These are phyloP conservation scores for Nixonia krombeini DNA, from an alignment of 1,140 invertebrate species.

Conservation along the genomic window DNA sequence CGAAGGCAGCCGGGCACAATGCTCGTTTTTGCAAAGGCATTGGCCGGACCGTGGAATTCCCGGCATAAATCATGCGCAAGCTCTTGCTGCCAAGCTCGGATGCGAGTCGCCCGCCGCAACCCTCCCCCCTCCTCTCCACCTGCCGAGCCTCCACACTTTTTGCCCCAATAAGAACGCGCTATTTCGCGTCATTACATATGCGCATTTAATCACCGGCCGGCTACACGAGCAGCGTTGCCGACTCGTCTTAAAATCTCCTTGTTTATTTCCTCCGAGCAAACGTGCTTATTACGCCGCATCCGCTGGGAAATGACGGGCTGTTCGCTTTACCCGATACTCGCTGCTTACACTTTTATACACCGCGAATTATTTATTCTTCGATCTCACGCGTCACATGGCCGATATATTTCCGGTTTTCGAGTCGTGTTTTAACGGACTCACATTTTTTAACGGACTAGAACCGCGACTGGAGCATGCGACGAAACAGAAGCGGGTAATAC, in stretches of 20 bases:
- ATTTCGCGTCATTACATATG: conserved; percentile 21
- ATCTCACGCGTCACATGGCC: conserved; percentile 7
- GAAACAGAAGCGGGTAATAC: too few species aligned
- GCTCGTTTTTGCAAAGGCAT: conserved; percentile 28
- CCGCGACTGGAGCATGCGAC: too few species aligned
- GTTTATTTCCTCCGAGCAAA: conserved; percentile 21
- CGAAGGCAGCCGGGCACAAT: conserved; percentile 23
- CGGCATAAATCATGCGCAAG: conserved; percentile 43
- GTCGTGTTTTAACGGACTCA: too few species aligned
- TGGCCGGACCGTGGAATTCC: too few species aligned
- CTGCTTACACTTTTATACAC: neutral
- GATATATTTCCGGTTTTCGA: conserved; percentile 9
- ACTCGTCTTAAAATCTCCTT: neutral
- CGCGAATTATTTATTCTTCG: conserved; percentile 14
- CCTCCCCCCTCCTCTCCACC: too few species aligned
- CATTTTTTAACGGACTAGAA: too few species aligned
- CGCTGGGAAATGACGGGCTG: neutral
- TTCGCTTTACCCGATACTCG: neutral
- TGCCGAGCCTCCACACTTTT: conserved; percentile 9
- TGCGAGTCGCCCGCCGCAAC: too few species aligned
- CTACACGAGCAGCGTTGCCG: too few species aligned
- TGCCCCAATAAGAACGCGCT: conserved; percentile 14
- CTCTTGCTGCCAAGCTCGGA: conserved; percentile 16
- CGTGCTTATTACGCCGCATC: too few species aligned
- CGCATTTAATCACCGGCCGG: conserved; percentile 17